phyloP scores from a whole-genome alignment of 2,113 vertebrate genomes.

The Chionis minor region DNA sequence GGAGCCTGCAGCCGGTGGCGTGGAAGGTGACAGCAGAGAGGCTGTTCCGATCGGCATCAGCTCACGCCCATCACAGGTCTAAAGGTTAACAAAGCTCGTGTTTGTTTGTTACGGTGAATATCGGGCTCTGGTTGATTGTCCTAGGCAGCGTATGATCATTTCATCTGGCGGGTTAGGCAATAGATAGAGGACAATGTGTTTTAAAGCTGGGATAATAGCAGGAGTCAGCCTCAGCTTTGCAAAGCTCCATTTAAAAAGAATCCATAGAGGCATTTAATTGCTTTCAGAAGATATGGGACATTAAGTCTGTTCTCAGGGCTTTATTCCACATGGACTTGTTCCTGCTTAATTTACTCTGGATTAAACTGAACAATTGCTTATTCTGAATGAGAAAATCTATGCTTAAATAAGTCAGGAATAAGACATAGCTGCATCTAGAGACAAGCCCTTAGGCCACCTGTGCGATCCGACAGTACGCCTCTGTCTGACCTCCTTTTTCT shows the following conservation, averaged over 20 bases:
- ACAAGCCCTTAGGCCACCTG: neutral
- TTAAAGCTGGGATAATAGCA: neutral
- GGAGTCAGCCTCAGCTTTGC: neutral
- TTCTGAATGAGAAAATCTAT: neutral
- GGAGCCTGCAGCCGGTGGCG: neutral
- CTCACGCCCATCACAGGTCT: neutral
- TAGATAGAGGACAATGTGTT: slow-evolving; percentile 22
- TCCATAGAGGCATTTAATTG: neutral
- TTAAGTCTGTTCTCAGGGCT: neutral
- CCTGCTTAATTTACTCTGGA: neutral
- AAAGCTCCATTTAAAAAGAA: neutral
- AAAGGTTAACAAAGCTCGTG: neutral
- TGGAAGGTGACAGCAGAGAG: neutral
- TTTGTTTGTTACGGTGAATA: neutral
- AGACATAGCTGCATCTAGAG: neutral
- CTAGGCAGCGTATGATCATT: neutral
- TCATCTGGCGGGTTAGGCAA: neutral
- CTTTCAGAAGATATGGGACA: neutral
- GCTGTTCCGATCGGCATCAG: rapidly evolving
- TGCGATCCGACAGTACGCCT: neutral
- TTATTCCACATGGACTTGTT: neutral
- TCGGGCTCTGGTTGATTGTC: neutral
- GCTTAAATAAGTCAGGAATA: neutral
- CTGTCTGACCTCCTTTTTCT: neutral
- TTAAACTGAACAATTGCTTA: neutral